Percentiles rank a stretch among this genome's conserved stretches.
Conservation (phyloP, 2,888 invertebrate species). For the Rhamnusium bicolor region DNA sequence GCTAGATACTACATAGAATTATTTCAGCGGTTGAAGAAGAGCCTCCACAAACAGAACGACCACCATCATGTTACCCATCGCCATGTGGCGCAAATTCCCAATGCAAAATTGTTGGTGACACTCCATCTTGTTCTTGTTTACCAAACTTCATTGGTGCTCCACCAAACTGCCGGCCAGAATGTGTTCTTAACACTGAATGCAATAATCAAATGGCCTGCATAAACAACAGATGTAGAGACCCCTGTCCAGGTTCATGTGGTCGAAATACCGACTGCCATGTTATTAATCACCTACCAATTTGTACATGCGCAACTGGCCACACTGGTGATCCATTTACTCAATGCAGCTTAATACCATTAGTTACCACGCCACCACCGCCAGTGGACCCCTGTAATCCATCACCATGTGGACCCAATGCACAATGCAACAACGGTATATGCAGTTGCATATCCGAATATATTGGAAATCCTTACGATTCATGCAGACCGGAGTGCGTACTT, state of each 20-base stretch:
- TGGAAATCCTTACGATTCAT: conserved; percentile 80
- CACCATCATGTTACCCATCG: conserved; percentile 85
- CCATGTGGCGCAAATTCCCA: conserved; percentile 90
- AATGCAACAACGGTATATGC: conserved; percentile 78
- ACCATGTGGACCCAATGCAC: conserved; percentile 84
- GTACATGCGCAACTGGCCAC: conserved; percentile 82
- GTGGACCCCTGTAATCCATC: conserved; percentile 79
- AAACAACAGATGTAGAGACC: conserved; percentile 86
- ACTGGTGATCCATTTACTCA: conserved; percentile 88
- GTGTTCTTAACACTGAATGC: conserved; percentile 86
- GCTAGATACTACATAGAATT: not conserved
- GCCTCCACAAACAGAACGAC: conserved; percentile 74
- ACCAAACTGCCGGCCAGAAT: conserved; percentile 86
- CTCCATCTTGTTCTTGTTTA: conserved; percentile 85
- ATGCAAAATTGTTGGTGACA: conserved; percentile 82
- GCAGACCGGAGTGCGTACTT: conserved; percentile 81
- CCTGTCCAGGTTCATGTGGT: conserved; percentile 88
- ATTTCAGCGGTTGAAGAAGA: conserved; percentile 63
- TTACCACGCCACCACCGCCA: conserved; percentile 67
- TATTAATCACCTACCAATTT: conserved; percentile 86
- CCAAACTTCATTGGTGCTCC: conserved; percentile 86
- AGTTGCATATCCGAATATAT: conserved; percentile 77
- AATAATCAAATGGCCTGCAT: conserved; percentile 84
- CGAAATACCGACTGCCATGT: conserved; percentile 85
- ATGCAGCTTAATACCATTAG: conserved; percentile 75